Evolutionary conservation across 2,113 vertebrate species (phyloP).

Genomic region (zebrafish (Danio rerio)): DNA sequence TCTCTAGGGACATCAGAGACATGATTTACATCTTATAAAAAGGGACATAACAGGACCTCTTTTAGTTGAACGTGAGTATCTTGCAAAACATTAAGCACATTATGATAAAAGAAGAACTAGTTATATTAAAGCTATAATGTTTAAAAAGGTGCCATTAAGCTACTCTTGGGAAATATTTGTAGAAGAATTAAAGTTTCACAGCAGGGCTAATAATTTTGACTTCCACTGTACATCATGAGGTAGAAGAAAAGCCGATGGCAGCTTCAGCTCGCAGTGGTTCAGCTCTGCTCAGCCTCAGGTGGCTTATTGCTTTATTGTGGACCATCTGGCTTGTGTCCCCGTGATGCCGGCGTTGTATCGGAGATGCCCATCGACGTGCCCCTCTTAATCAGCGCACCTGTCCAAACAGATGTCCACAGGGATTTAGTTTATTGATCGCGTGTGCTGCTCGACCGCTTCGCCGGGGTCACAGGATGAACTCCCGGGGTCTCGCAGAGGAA

Average conservation of each 20-base stretch:
- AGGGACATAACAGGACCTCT: too few relatives aligned
- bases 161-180: too few relatives aligned
- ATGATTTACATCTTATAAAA: too few relatives aligned
- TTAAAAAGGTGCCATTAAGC: too few relatives aligned
- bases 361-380: slow-evolving; percentile 47
- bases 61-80: too few relatives aligned
- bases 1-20: too few relatives aligned
- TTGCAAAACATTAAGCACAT: too few relatives aligned
- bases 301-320: slow-evolving; percentile 7
- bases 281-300: background rate
- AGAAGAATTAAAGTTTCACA: too few relatives aligned
- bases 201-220: too few relatives aligned
- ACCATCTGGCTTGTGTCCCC: background rate
- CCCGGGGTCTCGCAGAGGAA: slow-evolving; percentile 60
- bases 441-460: slow-evolving; percentile 41
- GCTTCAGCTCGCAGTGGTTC: background rate
- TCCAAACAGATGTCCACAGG: slow-evolving; percentile 80
- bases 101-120: too few relatives aligned
- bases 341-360: slow-evolving; percentile 42
- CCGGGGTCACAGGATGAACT: slow-evolving; percentile 64
- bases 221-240: background rate
- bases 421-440: slow-evolving; percentile 71
- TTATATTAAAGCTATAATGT: too few relatives aligned
- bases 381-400: slow-evolving; percentile 81
- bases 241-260: background rate